Evolutionary conservation across 2,113 vertebrate genomes (phyloP), one percentile per base, ranked within the genome.

Genomic region (Phodopus roborovskii): DNA sequence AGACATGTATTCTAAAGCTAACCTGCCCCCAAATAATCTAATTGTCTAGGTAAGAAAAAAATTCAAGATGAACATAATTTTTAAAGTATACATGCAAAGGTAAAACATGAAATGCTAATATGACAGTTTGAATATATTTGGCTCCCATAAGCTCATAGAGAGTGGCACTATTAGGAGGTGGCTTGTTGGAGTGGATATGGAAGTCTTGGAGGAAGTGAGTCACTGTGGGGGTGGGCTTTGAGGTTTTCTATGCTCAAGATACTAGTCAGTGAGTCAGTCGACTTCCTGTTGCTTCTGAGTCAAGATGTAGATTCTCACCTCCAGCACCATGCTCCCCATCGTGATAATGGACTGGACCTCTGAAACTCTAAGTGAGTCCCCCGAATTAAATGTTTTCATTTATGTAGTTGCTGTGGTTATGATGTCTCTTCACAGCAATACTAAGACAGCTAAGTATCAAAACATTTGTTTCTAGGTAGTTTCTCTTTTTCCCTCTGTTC

Each of bases 51-150:
- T 71, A 75, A 86, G 73, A 50, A 89, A 66, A 79, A 92, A 36
- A 62, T 75, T 2, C 7, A 86, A 90, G 13, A 26, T 66, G 28
- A 39, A 5, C 12, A 62, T 64, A 66, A 79, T 17, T n/a, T 36
- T 62, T 22, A 89, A 53, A 36, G 36, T 33, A n/a, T 26, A 0
- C 26, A 36, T 75, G 2, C 53, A 36, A 42, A 73, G 42, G 79
- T 70, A 82, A 95, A 96, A 9, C 1, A 42, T 68, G 45, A 87
- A 94, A 96, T 91, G 3, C 36, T 39, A 5, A 73, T n/a, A 16
- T 36, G 68, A 8, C 7, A 71, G 36, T n/a, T 71, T 71, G 36
- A n/a, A 71, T 19, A 36, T 20, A 71, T n/a, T n/a, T 71, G 17
- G 36, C 68, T 33, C 62, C 7, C 7, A n/a, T 20, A n/a, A 71